Percentiles rank a stretch among this genome's conserved stretches.
Conservation (phyloP, 2,888 invertebrate species). For the Lithophane ornitopus region DNA sequence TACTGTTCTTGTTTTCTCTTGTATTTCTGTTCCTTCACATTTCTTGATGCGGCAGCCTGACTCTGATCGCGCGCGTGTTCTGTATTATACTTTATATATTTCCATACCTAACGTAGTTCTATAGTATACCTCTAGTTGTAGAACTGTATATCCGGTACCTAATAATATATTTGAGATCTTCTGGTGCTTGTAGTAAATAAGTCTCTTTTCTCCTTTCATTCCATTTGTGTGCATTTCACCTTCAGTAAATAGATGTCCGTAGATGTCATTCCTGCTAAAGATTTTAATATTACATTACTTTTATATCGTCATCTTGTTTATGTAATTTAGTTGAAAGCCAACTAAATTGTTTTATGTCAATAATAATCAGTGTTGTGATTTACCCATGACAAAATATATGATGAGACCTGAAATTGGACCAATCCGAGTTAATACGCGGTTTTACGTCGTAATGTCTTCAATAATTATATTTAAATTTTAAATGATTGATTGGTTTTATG, state of each 20-base stretch:
- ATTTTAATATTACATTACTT: slow-evolving; percentile 43
- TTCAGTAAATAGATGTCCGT: slow-evolving; percentile 61
- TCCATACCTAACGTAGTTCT: slow-evolving; percentile 67
- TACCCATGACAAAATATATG: slow-evolving; percentile 78
- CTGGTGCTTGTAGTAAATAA: slow-evolving; percentile 89
- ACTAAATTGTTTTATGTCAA: slow-evolving; percentile 58
- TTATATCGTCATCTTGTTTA: slow-evolving; percentile 46
- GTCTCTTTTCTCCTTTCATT: slow-evolving; percentile 84
- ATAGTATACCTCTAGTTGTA: slow-evolving; percentile 69
- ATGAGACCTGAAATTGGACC: slow-evolving; percentile 83
- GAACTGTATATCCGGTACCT: slow-evolving; percentile 70
- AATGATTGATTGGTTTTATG: slow-evolving; percentile 50
- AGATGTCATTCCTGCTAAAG: slow-evolving; percentile 47
- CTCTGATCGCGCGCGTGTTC: slow-evolving; percentile 52
- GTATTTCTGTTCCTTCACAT: neutral
- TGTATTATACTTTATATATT: slow-evolving; percentile 62
- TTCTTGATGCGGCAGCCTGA: slow-evolving; percentile 1
- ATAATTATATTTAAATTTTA: slow-evolving; percentile 53
- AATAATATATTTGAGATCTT: slow-evolving; percentile 80
- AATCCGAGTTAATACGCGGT: slow-evolving; percentile 69
- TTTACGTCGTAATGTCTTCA: slow-evolving; percentile 63
- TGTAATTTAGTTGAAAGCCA: slow-evolving; percentile 53
- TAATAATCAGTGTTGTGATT: slow-evolving; percentile 72
- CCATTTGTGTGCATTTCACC: slow-evolving; percentile 83
- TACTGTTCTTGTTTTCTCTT: slow-evolving; percentile 15